Conservation (phyloP, 2,797 vertebrate species). For the Sternarchorhynchus goeldii region DNA sequence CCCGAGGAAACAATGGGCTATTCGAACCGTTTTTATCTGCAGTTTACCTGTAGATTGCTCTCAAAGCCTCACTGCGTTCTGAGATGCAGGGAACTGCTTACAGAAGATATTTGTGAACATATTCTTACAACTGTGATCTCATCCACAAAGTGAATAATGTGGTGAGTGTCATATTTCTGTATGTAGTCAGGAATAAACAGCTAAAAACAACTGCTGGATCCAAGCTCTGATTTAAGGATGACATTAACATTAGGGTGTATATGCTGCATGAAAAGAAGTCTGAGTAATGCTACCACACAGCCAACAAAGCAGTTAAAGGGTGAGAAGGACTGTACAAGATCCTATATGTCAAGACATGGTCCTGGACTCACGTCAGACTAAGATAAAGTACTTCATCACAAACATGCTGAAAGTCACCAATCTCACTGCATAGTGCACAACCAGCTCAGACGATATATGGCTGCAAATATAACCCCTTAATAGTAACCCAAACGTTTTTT, state of each 20-base stretch:
- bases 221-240: slow-evolving; percentile 28
- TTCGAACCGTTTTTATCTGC: too few species aligned
- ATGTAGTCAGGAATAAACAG: slow-evolving; percentile 4
- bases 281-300: not conserved
- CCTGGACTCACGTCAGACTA: not conserved
- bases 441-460: too few species aligned
- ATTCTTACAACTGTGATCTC: not conserved
- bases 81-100: not conserved
- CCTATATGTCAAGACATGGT: not conserved
- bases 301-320: not conserved
- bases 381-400: too few species aligned
- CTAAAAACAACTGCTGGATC: not conserved
- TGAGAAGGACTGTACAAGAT: too few species aligned
- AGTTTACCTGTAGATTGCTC: not conserved
- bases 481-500: not conserved
- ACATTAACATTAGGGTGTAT: slow-evolving; percentile 32
- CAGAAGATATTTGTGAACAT: slow-evolving; percentile 1
- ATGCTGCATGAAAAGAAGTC: slow-evolving; percentile 15
- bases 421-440: too few species aligned
- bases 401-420: too few species aligned
- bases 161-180: slow-evolving; percentile 7
- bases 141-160: slow-evolving; percentile 30
- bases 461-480: too few species aligned
- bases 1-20: not conserved
- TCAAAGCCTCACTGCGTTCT: not conserved